Percentiles rank a stretch among this genome's conserved stretches.
Evolutionary conservation across 2,888 invertebrate species (phyloP).

Genomic region (Podotricha telesiphe): DNA sequence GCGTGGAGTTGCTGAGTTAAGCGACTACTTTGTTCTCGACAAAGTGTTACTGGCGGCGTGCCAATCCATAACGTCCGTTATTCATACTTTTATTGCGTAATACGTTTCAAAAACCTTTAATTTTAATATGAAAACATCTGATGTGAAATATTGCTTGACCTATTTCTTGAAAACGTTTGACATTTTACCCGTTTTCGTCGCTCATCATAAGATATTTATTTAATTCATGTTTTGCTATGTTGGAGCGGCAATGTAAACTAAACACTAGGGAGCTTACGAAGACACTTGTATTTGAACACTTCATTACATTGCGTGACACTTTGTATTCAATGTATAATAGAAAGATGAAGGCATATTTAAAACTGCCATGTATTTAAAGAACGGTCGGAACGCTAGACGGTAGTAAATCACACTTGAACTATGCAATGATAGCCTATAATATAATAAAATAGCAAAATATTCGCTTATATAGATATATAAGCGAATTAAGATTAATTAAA

Average conservation of each 20-base stretch:
- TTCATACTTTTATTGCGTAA: slow-evolving; percentile 28
- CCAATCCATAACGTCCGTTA: slow-evolving; percentile 15
- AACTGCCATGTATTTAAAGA: too few species aligned
- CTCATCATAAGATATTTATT: not conserved
- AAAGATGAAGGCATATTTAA: too few species aligned
- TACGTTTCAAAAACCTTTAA: slow-evolving; percentile 21
- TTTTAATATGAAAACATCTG: slow-evolving; percentile 30
- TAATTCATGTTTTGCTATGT: slow-evolving; percentile 6
- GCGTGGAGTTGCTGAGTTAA: slow-evolving; percentile 8
- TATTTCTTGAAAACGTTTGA: slow-evolving; percentile 14
- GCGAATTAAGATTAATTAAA: too few species aligned
- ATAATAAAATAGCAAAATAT: too few species aligned
- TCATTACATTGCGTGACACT: not conserved
- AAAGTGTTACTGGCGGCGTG: slow-evolving; percentile 19
- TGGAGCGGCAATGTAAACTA: not conserved
- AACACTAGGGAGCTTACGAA: not conserved
- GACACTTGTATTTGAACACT: not conserved
- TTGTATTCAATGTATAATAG: not conserved
- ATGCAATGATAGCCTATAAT: too few species aligned
- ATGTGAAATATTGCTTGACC: slow-evolving; percentile 23
- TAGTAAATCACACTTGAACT: too few species aligned
- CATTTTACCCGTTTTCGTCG: slow-evolving; percentile 10
- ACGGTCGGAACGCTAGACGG: too few species aligned
- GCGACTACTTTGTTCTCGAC: slow-evolving; percentile 3
- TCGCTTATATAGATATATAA: too few species aligned